These are phyloP conservation scores for Columba janthina DNA, from an alignment of 2,113 vertebrate species.

Conservation along the genomic window DNA sequence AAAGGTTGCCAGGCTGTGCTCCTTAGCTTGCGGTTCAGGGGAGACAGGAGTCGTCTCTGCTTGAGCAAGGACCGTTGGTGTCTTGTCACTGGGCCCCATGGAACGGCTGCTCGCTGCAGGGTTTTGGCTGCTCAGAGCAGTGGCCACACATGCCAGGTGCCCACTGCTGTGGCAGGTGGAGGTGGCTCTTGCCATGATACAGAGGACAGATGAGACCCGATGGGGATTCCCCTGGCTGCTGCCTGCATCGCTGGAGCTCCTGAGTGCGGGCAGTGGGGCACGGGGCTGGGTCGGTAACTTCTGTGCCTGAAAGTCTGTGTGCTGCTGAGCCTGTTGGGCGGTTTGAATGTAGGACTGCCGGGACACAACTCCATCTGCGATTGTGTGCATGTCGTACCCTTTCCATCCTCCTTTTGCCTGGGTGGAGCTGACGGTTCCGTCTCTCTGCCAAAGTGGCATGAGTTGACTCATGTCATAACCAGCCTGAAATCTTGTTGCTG, in stretches of 20 bases:
- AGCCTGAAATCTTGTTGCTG: not conserved
- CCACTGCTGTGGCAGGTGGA: not conserved
- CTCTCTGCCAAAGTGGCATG: not conserved
- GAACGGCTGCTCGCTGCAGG: fast-evolving
- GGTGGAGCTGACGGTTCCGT: fast-evolving
- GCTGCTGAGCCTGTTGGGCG: fast-evolving
- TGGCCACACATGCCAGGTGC: fast-evolving
- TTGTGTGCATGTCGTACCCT: fast-evolving
- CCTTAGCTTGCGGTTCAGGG: fast-evolving
- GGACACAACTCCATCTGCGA: fast-evolving
- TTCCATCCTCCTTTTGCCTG: not conserved
- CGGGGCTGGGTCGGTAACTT: fast-evolving
- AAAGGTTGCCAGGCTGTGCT: not conserved
- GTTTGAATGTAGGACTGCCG: not conserved
- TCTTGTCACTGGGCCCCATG: fast-evolving
- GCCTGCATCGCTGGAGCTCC: fast-evolving
- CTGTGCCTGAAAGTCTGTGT: not conserved
- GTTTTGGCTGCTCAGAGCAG: fast-evolving
- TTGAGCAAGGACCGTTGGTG: not conserved
- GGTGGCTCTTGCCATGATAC: fast-evolving
- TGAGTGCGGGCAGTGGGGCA: fast-evolving
- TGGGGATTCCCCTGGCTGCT: fast-evolving
- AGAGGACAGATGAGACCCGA: fast-evolving
- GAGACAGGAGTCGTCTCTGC: fast-evolving
- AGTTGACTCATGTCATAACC: fast-evolving